Evolutionary conservation across 64 coral and sea anemone genomes (phyloP), one percentile per base, ranked within the genome.

Genomic region (Platygyra sinensis): DNA sequence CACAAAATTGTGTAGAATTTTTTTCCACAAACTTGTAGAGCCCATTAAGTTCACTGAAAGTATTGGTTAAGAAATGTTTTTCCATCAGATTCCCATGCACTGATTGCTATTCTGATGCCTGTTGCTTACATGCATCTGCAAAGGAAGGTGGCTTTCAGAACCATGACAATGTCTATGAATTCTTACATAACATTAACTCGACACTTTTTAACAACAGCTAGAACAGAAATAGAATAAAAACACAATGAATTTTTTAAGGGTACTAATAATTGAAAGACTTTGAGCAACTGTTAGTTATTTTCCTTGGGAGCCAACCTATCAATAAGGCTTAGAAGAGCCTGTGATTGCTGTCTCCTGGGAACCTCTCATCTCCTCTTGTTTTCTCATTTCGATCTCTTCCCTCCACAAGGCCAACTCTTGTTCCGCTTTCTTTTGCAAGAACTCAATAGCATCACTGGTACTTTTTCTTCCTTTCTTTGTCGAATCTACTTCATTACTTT

Each of bases 361-460:
- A 33, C 39, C 17, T 49, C 75, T 77, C 30, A 19, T 42, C 19
- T 50, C 75, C 30, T 77, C 38, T 31, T 77, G 75, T 31, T 77
- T 77, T 62, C 20, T 62, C 60, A 62, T 62, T 62, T 62, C 60
- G 20, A 62, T 62, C 60, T 79, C 36, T 79, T 79, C 77, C 54
- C 77, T 79, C 29, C 19, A 2, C 31, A 79, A 39, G 14, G 77
- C 77, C 77, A 79, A 71, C 62, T 86, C 36, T 73, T 87, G 8
- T 87, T 87, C 83, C 72, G 67, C 83, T 72, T 73, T 87, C 32
- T 87, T 86, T 87, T 87, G 4, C 65, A 87, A 87, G 63, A 39
- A 87, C 20, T 20, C 83, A 87, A 87, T 87, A 87, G 83, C 83
- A 87, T 73, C 67, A 24, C 67, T 19, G 22, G 84, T 55, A 87